Percentiles rank a stretch among this genome's conserved stretches.
Conservation (phyloP, 1,140 invertebrate species). For the Leptonema lineaticorne region DNA sequence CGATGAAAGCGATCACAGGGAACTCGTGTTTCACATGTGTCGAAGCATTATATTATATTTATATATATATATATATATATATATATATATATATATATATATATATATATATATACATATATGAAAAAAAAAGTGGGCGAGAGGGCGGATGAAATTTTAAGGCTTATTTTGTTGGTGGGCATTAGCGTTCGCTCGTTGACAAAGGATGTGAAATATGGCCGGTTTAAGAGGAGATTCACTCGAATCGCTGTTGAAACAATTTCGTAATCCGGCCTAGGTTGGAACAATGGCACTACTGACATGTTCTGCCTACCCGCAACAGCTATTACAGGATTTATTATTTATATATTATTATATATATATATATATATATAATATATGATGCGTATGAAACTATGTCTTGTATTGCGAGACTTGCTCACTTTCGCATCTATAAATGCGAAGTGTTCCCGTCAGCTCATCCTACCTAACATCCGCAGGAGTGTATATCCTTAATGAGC, state of each 20-base stretch:
- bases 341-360: too few species aligned
- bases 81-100: too few species aligned
- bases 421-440: neutral
- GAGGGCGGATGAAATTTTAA: neutral
- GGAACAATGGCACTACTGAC: constrained; percentile 23
- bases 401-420: neutral
- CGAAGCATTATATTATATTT: too few species aligned
- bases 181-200: constrained; percentile 17
- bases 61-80: too few species aligned
- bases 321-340: constrained; percentile 22
- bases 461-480: too few species aligned
- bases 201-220: constrained; percentile 22
- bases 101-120: too few species aligned
- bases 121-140: neutral
- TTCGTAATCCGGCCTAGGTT: constrained; percentile 17
- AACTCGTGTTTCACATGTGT: too few species aligned
- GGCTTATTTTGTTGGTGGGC: constrained; percentile 5
- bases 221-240: constrained; percentile 20
- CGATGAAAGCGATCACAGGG: too few species aligned
- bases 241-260: constrained; percentile 23
- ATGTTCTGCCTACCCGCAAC: constrained; percentile 17
- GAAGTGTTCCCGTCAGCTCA: neutral
- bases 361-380: too few species aligned
- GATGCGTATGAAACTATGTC: neutral
- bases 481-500: constrained; percentile 20